These are phyloP conservation scores for Trichonephila inaurata DNA, from an alignment of 1,140 invertebrate genomes.

Conservation along the genomic window DNA sequence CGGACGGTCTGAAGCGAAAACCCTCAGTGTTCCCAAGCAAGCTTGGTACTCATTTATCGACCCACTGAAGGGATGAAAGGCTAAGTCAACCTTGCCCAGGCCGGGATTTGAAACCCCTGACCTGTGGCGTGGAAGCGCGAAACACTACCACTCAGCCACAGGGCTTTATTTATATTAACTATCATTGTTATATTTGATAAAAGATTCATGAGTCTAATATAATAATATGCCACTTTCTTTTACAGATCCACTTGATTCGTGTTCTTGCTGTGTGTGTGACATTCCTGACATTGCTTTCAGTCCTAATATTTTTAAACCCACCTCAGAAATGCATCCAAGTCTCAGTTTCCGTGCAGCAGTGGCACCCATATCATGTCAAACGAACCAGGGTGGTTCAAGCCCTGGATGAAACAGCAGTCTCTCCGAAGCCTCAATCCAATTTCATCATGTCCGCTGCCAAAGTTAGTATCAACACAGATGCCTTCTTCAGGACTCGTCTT, in stretches of 20 bases:
- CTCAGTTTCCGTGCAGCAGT: constrained; percentile 46
- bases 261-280: constrained; percentile 2
- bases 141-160: no score
- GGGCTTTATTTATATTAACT: no score
- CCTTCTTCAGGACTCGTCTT: constrained; percentile 40
- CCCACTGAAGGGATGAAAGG: no score
- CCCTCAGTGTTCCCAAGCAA: no score
- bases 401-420: background rate
- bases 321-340: constrained; percentile 63
- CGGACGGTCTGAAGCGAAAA: no score
- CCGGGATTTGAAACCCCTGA: no score
- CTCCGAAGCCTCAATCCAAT: background rate
- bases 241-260: constrained; percentile 17
- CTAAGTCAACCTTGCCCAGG: no score
- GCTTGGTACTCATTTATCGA: no score
- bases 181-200: no score
- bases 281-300: background rate
- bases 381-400: constrained; percentile 37
- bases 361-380: constrained; percentile 20
- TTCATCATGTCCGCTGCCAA: background rate
- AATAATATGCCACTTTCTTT: background rate
- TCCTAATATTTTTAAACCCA: constrained; percentile 24
- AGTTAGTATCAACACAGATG: constrained; percentile 25
- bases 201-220: no score
- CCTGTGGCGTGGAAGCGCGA: no score